Conservation (phyloP, 2,888 invertebrate genomes). For the Coelogynopora nodosa region DNA sequence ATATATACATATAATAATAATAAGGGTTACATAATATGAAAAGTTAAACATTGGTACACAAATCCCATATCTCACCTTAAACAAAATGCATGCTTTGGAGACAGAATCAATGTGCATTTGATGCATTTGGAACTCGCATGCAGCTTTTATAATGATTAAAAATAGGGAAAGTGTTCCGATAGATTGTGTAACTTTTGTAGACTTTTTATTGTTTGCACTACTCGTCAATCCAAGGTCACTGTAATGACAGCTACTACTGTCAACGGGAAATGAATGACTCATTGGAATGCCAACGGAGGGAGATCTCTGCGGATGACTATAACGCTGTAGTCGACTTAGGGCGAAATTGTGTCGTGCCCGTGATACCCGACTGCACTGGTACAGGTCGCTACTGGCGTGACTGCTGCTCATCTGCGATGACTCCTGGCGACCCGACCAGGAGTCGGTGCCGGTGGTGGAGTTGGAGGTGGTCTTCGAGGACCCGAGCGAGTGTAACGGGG, state of each 20-base stretch:
- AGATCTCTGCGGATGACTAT: background rate
- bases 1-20: no score
- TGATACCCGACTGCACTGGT: background rate
- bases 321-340: conserved; percentile 3
- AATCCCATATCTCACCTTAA: conserved; percentile 2
- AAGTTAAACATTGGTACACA: no score
- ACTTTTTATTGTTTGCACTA: background rate
- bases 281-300: background rate
- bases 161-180: background rate
- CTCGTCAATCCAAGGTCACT: background rate
- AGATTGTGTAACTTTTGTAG: background rate
- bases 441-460: background rate
- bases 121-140: background rate
- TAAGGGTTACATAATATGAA: no score
- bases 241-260: background rate
- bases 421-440: background rate
- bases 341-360: background rate
- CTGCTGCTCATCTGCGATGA: background rate
- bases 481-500: no score
- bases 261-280: background rate
- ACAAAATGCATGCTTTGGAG: background rate
- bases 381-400: background rate
- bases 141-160: background rate
- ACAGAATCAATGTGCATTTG: background rate
- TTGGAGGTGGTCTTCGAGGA: background rate